Conservation (phyloP, 2,113 vertebrate species). For the Petrocephalus microphthalmus region DNA sequence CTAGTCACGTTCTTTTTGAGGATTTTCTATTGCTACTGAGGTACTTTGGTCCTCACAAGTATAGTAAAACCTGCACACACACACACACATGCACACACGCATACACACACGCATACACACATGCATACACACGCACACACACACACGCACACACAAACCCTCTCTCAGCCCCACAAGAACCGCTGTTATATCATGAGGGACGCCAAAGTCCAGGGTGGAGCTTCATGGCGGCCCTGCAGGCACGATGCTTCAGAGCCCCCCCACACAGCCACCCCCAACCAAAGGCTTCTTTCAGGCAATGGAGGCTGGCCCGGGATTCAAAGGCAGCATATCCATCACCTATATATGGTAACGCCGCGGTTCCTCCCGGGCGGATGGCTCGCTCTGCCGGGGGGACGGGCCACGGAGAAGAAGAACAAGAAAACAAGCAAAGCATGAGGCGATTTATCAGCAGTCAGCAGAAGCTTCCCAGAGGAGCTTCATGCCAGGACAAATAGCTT, state of each 20-base stretch:
- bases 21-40: too few species aligned
- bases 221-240: not conserved
- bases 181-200: not conserved
- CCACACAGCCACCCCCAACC: not conserved
- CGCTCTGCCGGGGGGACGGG: not conserved
- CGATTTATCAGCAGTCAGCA: conserved; percentile 5
- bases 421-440: not conserved
- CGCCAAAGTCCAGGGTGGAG: not conserved
- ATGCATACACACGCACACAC: not conserved
- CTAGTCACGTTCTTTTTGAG: too few species aligned
- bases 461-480: not conserved
- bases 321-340: not conserved
- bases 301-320: not conserved
- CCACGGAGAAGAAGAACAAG: not conserved
- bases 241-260: not conserved
- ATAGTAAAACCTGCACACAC: not conserved
- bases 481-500: conserved; percentile 2
- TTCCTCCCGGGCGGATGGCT: not conserved
- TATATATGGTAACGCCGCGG: not conserved
- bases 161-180: not conserved
- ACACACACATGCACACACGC: not conserved
- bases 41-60: not conserved
- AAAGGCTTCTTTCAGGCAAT: not conserved
- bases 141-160: not conserved
- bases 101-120: not conserved